Percentiles rank a stretch among this genome's conserved stretches.
These are phyloP conservation scores for Serranus cabrilla DNA, from an alignment of 2,797 vertebrate species.

Conservation along the genomic window DNA sequence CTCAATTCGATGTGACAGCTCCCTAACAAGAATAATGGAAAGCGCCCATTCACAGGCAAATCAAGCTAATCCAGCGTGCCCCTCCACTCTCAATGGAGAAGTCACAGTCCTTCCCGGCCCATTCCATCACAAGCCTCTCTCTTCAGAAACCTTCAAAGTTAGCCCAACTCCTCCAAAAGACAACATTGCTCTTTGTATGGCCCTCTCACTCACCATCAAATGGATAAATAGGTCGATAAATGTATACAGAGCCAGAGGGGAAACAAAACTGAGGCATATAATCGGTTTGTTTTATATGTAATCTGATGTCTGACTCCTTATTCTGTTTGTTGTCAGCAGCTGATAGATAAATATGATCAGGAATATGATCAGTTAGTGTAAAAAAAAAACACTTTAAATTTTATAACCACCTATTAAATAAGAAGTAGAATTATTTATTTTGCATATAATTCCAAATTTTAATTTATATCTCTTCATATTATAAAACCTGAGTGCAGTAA, in stretches of 20 bases:
- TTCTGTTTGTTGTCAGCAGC: constrained; percentile 32
- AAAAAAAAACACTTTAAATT: constrained; percentile 9
- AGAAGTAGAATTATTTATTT: background rate
- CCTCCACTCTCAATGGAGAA: constrained; percentile 95
- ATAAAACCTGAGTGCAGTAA: background rate
- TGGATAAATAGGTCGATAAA: constrained; percentile 84
- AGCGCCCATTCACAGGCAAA: constrained; percentile 99
- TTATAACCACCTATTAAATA: constrained; percentile 18
- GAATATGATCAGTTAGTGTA: background rate
- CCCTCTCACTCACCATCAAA: constrained; percentile 77
- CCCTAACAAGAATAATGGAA: constrained; percentile 99
- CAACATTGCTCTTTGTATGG: constrained; percentile 93
- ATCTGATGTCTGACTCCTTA: constrained; percentile 65
- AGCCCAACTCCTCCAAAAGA: constrained; percentile 89
- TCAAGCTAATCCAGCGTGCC: constrained; percentile 99
- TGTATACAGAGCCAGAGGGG: constrained; percentile 77
- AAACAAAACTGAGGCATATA: constrained; percentile 77
- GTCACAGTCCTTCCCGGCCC: constrained; percentile 94
- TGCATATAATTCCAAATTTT: background rate
- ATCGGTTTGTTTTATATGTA: constrained; percentile 81
- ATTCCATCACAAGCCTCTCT: constrained; percentile 96
- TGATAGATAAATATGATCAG: constrained; percentile 45
- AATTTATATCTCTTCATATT: background rate
- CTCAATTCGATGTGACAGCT: constrained; percentile 99
- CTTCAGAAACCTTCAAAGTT: constrained; percentile 95